A percentile compares a stretch with the other conserved stretches of the same genome.
Evolutionary conservation across 1,140 invertebrate species (phyloP).

Genomic region (Camponotus vicinus): DNA sequence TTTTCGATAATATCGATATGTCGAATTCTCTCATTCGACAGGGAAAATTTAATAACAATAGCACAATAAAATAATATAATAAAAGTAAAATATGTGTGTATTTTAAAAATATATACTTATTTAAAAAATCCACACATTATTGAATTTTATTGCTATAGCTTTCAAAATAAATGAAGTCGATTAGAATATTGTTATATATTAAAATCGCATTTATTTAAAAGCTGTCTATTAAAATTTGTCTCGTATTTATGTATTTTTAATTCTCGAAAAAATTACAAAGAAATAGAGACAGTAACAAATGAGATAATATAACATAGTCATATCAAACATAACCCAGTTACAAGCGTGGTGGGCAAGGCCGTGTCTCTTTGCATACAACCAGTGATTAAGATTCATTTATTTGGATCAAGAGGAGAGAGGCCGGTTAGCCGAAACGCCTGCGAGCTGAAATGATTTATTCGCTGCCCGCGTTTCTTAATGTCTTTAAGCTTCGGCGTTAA

Average conservation of each 20-base stretch:
- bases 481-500: constrained; percentile 30
- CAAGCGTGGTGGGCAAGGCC: constrained; percentile 31
- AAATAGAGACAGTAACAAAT: constrained; percentile 25
- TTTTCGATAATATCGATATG: background rate
- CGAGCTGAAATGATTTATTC: constrained; percentile 51
- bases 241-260: background rate
- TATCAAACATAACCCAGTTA: constrained; percentile 44
- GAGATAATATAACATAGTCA: constrained; percentile 24
- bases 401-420: constrained; percentile 19
- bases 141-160: too few relatives aligned
- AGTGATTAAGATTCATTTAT: constrained; percentile 60
- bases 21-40: background rate
- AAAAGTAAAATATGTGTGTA: background rate
- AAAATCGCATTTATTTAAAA: background rate
- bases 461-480: constrained; percentile 54
- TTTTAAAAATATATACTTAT: background rate
- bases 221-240: background rate
- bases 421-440: constrained; percentile 37
- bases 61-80: background rate
- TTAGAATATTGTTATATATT: background rate
- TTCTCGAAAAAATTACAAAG: constrained; percentile 13
- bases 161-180: too few relatives aligned
- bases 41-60: background rate
- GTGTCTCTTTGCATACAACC: constrained; percentile 47
- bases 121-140: background rate